phyloP scores from a whole-genome alignment of 35 echinoderm and acorn worm species.

The Lytechinus pictus region DNA sequence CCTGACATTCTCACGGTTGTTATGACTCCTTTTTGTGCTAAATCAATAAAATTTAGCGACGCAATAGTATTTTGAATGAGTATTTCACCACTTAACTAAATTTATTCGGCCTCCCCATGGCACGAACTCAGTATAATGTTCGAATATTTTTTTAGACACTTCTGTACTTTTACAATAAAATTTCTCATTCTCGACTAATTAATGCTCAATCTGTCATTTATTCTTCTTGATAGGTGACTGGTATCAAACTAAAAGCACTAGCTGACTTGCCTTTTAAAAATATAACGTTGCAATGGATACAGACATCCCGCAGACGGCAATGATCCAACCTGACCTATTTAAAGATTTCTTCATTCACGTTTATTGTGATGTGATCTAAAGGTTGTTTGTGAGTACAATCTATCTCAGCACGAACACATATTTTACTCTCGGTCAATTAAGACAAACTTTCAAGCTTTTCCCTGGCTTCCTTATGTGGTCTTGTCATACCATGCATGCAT shows the following conservation, averaged over 20 bases:
- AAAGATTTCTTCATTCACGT: neutral
- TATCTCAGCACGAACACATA: neutral
- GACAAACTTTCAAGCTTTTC: neutral
- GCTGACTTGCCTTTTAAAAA: neutral
- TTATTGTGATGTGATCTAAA: neutral
- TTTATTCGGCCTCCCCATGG: too few species aligned
- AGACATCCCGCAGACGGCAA: neutral
- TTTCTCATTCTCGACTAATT: neutral
- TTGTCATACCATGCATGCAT: too few species aligned
- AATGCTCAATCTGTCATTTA: neutral
- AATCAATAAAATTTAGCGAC: neutral
- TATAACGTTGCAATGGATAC: neutral
- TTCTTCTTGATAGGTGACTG: neutral
- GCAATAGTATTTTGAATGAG: neutral
- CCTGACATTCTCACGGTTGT: neutral
- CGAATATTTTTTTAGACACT: too few species aligned
- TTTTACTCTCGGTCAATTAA: neutral
- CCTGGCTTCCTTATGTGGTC: too few species aligned
- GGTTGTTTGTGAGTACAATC: neutral
- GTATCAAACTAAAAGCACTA: neutral
- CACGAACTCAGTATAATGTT: too few species aligned
- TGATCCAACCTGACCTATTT: neutral
- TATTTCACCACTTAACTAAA: neutral
- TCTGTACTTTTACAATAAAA: too few species aligned
- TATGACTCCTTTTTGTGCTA: conserved; percentile 4